Conservation (phyloP, 2,113 vertebrate species). For the Festucalex cinctus region DNA sequence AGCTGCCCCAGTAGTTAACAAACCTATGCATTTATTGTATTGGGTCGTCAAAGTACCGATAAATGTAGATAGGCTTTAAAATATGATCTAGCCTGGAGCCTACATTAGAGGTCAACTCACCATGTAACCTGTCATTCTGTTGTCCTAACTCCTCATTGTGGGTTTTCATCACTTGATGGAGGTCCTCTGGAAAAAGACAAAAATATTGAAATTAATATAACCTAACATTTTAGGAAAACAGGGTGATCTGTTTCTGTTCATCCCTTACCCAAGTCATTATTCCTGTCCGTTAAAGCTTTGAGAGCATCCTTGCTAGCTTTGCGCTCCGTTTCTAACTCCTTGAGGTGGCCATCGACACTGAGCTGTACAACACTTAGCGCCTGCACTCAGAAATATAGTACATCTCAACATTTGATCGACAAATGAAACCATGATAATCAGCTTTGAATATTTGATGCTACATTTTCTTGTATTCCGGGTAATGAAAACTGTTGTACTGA, state of each 20-base stretch:
- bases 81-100: not conserved
- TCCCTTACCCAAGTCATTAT: slow-evolving; percentile 71
- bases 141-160: slow-evolving; percentile 66
- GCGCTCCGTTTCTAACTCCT: slow-evolving; percentile 65
- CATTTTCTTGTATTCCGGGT: not conserved
- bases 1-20: too few species aligned
- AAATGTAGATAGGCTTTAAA: not conserved
- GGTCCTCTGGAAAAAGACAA: slow-evolving; percentile 60
- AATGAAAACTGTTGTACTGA: not conserved
- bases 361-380: slow-evolving; percentile 71
- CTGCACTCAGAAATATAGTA: slow-evolving; percentile 37
- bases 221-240: not conserved
- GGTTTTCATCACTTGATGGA: slow-evolving; percentile 64
- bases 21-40: too few species aligned
- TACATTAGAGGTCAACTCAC: slow-evolving; percentile 49
- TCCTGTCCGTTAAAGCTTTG: slow-evolving; percentile 63
- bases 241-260: not conserved
- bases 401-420: not conserved
- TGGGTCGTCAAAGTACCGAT: too few species aligned
- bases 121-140: slow-evolving; percentile 64
- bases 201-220: not conserved
- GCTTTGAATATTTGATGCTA: not conserved
- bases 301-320: slow-evolving; percentile 53
- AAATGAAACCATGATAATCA: not conserved
- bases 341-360: slow-evolving; percentile 67